A percentile compares a stretch with the other conserved stretches of the same genome.
Conservation (phyloP, 2,888 invertebrate species). For the Julus scanicus region DNA sequence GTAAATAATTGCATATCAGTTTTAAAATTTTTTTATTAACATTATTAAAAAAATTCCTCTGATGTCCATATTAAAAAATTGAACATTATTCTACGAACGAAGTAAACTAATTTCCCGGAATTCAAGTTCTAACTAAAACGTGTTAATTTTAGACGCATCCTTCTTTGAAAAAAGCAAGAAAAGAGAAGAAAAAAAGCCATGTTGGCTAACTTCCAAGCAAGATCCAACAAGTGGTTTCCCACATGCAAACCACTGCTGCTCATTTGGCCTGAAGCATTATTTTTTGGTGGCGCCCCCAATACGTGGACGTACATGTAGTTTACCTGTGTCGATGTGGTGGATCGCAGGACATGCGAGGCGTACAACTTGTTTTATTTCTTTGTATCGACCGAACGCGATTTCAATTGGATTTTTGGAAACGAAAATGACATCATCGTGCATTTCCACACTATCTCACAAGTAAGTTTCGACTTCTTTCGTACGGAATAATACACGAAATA, state of each 20-base stretch:
- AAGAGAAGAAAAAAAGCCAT: neutral
- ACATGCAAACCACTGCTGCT: constrained; percentile 3
- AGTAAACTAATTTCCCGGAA: neutral
- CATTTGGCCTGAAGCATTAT: neutral
- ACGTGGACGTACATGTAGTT: constrained; percentile 29
- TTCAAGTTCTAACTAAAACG: neutral
- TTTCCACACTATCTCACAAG: neutral
- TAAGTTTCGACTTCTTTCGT: neutral
- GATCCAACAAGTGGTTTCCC: constrained; percentile 35
- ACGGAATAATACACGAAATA: neutral
- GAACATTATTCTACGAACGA: no score
- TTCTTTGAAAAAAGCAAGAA: neutral
- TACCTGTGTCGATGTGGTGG: constrained; percentile 45
- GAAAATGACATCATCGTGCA: neutral
- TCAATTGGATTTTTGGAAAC: neutral
- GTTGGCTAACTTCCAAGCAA: constrained; percentile 10
- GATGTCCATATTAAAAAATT: neutral
- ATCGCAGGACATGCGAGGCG: constrained; percentile 23
- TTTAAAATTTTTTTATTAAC: no score
- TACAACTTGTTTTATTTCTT: neutral
- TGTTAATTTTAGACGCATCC: constrained; percentile 8
- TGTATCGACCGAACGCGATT: neutral
- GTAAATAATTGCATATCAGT: no score
- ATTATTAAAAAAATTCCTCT: neutral
- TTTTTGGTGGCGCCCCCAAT: constrained; percentile 43